Evolutionary conservation across 2,888 invertebrate species (phyloP).

Genomic region (Argyra leucocephala): DNA sequence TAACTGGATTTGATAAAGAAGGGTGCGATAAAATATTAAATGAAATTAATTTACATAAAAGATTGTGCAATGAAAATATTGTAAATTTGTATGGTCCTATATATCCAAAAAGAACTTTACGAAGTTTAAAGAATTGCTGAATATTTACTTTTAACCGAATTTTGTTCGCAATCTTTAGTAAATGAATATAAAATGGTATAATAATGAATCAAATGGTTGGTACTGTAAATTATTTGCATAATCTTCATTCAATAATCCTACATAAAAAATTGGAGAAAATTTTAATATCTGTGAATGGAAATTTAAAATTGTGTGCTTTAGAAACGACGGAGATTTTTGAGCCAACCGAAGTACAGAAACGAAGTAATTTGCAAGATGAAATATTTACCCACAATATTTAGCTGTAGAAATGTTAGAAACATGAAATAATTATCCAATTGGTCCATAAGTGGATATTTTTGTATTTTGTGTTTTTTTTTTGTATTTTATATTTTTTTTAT

Average conservation of each 20-base stretch:
- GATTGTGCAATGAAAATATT: constrained; percentile 81
- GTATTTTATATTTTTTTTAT: constrained; percentile 82
- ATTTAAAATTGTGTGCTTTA: constrained; percentile 93
- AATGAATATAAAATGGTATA: constrained; percentile 36
- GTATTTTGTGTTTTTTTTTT: constrained; percentile 90
- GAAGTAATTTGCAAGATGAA: constrained; percentile 87
- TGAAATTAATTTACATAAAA: constrained; percentile 77
- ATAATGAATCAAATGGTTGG: constrained; percentile 86
- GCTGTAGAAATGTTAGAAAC: constrained; percentile 98
- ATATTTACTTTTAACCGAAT: constrained; percentile 83
- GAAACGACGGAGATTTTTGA: constrained; percentile 75
- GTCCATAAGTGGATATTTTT: constrained; percentile 82
- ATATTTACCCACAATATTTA: constrained; percentile 81
- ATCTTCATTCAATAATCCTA: constrained; percentile 77
- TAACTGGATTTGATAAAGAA: constrained; percentile 73
- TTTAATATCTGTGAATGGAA: constrained; percentile 73
- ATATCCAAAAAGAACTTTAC: constrained; percentile 68
- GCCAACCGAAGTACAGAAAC: constrained; percentile 79
- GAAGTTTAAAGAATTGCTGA: constrained; percentile 75
- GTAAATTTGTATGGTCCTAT: constrained; percentile 81
- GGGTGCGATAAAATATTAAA: constrained; percentile 68
- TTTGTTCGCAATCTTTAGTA: constrained; percentile 65
- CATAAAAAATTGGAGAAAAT: constrained; percentile 96
- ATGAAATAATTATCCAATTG: constrained; percentile 91
- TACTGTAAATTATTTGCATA: constrained; percentile 90